Evolutionary conservation across 2,888 invertebrate species (phyloP), one percentile per base, ranked within the genome.

Genomic region (Lissocephala sabroskyi): DNA sequence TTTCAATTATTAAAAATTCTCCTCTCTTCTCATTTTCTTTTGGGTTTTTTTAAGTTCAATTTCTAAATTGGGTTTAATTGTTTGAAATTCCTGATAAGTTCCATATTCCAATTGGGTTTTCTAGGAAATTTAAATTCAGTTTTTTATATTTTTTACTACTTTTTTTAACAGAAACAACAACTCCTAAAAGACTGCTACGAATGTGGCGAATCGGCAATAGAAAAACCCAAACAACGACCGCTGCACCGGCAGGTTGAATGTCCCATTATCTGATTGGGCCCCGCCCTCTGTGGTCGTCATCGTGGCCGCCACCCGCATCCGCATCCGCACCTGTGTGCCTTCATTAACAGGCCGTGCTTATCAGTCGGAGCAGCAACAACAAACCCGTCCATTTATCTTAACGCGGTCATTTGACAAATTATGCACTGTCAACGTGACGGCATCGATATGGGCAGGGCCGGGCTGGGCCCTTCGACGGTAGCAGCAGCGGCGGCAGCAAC

Each of bases 341-440:
- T 67, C 75, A 66, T 67, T 67, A 63, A 64, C 47, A 7, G 19
- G 13, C 32, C 33, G 11, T 40, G 36, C 30, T 11, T 35, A 35
- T 9, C 16, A 51, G 45, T 45, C 47, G 42, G 43, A 39, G 45
- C 46, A 41, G 49, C 56, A 65, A 51, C 43, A 55, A 55, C 53
- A 58, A n/a, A n/a, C n/a, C n/a, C n/a, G n/a, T n/a, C n/a, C n/a
- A 55, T 73, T 62, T 68, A 65, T 75, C 62, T 70, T 47, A 45
- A 32, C 19, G 52, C 49, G 35, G 42, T 39, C 45, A 49, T 53
- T 58, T 74, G 75, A 76, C 62, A 75, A 74, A 75, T 75, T 63
- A 54, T 71, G 56, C 42, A 53, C 53, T 56, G 77, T 59, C 78
- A 71, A 53, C 55, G 55, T 52, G 43, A 40, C 46, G 49, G 52